Conservation (phyloP, 2,888 invertebrate genomes). For the Drosophila tripunctata region DNA sequence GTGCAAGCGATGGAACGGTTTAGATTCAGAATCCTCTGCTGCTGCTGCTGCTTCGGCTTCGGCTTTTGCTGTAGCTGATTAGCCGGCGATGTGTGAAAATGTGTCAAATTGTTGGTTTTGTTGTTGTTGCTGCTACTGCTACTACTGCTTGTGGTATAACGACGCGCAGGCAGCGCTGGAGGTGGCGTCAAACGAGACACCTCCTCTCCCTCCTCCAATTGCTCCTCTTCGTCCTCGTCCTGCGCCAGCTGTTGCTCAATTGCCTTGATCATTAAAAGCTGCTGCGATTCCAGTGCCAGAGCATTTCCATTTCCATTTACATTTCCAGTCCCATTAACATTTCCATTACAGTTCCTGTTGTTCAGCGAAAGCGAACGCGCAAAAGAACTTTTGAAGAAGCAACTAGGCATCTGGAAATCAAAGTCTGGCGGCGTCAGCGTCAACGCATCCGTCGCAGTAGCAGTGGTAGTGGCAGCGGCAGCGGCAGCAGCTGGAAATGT, state of each 20-base stretch:
- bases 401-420: slow-evolving; percentile 83
- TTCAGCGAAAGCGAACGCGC: slow-evolving; percentile 85
- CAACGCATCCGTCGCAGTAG: slow-evolving; percentile 23
- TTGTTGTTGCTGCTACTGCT: slow-evolving; percentile 17
- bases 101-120: slow-evolving; percentile 55
- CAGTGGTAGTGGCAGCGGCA: slow-evolving; percentile 17
- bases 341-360: slow-evolving; percentile 38
- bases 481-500: slow-evolving; percentile 34
- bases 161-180: slow-evolving; percentile 78
- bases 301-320: slow-evolving; percentile 9
- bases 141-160: slow-evolving; percentile 46
- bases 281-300: slow-evolving; percentile 45
- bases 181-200: slow-evolving; percentile 59
- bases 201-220: slow-evolving; percentile 14
- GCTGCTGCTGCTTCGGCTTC: slow-evolving; percentile 39
- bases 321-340: too few species aligned
- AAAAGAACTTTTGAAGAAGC: slow-evolving; percentile 86
- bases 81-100: slow-evolving; percentile 52
- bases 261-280: slow-evolving; percentile 33
- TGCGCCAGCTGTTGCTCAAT: slow-evolving; percentile 18
- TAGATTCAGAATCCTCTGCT: slow-evolving; percentile 57
- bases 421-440: slow-evolving; percentile 76
- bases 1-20: slow-evolving; percentile 56
- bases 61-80: slow-evolving; percentile 55
- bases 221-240: neutral